These are phyloP conservation scores for Tinamus guttatus DNA, from an alignment of 2,113 vertebrate species.

Conservation along the genomic window DNA sequence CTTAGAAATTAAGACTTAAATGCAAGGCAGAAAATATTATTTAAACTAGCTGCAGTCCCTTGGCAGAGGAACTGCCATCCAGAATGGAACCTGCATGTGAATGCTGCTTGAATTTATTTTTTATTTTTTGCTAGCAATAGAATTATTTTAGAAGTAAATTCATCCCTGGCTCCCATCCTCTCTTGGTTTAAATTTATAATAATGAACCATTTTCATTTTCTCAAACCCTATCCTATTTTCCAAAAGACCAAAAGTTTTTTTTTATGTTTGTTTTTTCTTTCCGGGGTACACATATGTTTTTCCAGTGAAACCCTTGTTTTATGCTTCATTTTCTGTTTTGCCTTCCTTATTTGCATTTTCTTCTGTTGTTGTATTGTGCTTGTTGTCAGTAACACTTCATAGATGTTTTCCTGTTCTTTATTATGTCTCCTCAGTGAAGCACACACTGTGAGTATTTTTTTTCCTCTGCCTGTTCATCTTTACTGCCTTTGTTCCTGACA, in stretches of 20 bases:
- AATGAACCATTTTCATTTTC: not conserved
- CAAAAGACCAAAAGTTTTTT: not conserved
- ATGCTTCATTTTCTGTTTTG: not conserved
- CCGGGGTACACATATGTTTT: not conserved
- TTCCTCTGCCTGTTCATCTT: not conserved
- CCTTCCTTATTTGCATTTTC: not conserved
- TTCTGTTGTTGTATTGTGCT: not conserved
- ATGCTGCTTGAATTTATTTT: not conserved
- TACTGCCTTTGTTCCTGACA: not conserved
- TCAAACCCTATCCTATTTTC: not conserved
- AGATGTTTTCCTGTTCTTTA: not conserved
- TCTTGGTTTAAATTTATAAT: not conserved
- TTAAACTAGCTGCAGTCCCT: not conserved
- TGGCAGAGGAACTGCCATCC: not conserved
- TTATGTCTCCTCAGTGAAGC: not conserved
- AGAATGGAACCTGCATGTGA: not conserved
- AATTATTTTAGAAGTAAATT: not conserved
- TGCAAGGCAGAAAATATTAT: not conserved
- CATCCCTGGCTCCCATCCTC: not conserved
- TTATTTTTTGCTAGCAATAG: not conserved
- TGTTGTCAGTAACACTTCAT: not conserved
- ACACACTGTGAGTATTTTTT: not conserved
- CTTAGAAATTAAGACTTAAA: not conserved
- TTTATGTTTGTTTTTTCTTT: not conserved
- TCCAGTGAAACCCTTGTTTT: not conserved